These are phyloP conservation scores for Spisula subtruncata DNA, from an alignment of 2,888 invertebrate genomes.

Conservation along the genomic window DNA sequence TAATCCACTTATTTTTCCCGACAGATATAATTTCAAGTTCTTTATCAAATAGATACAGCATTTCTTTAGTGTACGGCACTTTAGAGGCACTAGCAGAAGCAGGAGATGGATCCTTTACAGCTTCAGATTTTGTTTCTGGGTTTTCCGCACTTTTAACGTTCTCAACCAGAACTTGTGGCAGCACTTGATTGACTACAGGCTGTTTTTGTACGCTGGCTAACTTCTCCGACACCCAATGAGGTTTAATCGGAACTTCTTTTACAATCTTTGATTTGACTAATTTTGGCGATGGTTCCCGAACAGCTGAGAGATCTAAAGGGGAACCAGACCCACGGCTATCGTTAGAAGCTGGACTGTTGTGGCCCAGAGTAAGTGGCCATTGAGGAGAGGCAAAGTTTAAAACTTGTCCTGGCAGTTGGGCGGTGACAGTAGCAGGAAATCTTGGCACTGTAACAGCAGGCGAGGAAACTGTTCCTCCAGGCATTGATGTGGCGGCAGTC, in stretches of 20 bases:
- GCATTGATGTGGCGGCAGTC: slow-evolving; percentile 63
- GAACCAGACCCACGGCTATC: slow-evolving; percentile 74
- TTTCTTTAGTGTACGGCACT: slow-evolving; percentile 79
- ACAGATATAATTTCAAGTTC: slow-evolving; percentile 85
- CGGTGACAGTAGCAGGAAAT: slow-evolving; percentile 51
- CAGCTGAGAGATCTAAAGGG: slow-evolving; percentile 79
- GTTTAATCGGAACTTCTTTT: slow-evolving; percentile 26
- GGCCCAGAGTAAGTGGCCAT: slow-evolving; percentile 57
- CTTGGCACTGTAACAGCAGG: slow-evolving; percentile 64
- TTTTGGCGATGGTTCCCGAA: slow-evolving; percentile 69
- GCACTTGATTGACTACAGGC: not conserved
- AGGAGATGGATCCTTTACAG: not conserved
- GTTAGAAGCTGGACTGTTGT: slow-evolving; percentile 71
- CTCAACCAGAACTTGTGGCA: slow-evolving; percentile 34
- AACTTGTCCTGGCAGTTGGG: slow-evolving; percentile 44
- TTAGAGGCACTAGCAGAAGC: slow-evolving; percentile 46
- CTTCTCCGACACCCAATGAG: slow-evolving; percentile 33
- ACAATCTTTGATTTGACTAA: slow-evolving; percentile 47
- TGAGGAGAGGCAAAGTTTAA: slow-evolving; percentile 54
- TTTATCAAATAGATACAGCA: slow-evolving; percentile 81
- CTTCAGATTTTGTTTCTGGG: not conserved
- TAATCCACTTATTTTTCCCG: slow-evolving; percentile 83
- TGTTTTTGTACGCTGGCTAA: slow-evolving; percentile 33
- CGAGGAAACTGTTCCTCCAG: slow-evolving; percentile 61
- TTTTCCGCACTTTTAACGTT: slow-evolving; percentile 14